Evolutionary conservation across 2,113 vertebrate species (phyloP).

Genomic region (Dolichallabes microphthalmus): DNA sequence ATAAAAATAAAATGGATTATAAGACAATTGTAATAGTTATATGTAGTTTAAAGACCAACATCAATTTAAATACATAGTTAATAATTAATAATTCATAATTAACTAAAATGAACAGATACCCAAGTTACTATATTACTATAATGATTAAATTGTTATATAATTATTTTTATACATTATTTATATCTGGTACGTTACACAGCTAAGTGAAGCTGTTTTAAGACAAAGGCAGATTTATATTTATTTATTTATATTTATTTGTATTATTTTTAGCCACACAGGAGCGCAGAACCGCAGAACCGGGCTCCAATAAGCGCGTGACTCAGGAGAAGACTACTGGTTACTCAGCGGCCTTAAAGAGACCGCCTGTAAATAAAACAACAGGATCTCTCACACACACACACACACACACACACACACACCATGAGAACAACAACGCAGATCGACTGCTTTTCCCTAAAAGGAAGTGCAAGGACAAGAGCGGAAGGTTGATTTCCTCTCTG

Average conservation of each 20-base stretch:
- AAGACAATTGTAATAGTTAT: no score
- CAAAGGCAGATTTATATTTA: background rate
- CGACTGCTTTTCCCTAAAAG: constrained; percentile 11
- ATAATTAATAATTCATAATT: no score
- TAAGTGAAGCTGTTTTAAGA: background rate
- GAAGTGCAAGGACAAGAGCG: constrained; percentile 21
- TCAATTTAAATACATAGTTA: no score
- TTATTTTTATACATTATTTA: background rate
- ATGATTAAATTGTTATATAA: no score
- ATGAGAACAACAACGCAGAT: no score
- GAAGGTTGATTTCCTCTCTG: constrained; percentile 27
- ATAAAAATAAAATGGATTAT: no score
- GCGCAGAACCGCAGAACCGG: background rate
- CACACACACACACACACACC: constrained; percentile 6
- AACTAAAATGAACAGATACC: no score
- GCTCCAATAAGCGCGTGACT: background rate
- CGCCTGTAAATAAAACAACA: background rate
- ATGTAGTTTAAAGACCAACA: no score
- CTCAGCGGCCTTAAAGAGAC: background rate
- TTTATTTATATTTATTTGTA: background rate
- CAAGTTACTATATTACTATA: no score
- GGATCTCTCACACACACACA: background rate
- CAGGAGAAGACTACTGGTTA: background rate
- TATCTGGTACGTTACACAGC: background rate
- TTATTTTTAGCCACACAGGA: background rate